These are phyloP conservation scores for Melikaiella ostensackeni DNA, from an alignment of 2,888 invertebrate species.

Conservation along the genomic window DNA sequence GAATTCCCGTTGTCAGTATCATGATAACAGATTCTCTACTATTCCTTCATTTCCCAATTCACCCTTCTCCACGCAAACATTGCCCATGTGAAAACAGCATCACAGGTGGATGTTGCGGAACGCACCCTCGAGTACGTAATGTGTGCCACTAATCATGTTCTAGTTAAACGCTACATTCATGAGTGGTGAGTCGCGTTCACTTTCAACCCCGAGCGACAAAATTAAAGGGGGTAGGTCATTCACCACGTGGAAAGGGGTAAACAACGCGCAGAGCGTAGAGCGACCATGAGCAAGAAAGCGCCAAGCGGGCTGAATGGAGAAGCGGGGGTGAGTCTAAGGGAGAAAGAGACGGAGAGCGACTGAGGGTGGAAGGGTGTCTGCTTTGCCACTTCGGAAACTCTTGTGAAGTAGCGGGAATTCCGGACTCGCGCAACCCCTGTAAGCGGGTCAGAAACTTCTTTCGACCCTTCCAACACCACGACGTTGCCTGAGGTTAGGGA, in stretches of 20 bases:
- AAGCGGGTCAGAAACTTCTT: slow-evolving; percentile 77
- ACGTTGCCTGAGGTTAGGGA: slow-evolving; percentile 73
- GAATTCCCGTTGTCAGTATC: background rate
- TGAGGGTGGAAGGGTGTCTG: slow-evolving; percentile 59
- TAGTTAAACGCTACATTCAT: slow-evolving; percentile 13
- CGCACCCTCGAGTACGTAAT: slow-evolving; percentile 48
- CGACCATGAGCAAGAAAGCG: slow-evolving; percentile 50
- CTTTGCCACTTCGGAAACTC: slow-evolving; percentile 73
- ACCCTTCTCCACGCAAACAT: slow-evolving; percentile 1
- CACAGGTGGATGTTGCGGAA: background rate
- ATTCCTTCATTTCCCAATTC: slow-evolving; percentile 47
- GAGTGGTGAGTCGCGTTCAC: slow-evolving; percentile 53
- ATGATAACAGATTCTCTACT: slow-evolving; percentile 48
- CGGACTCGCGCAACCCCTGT: slow-evolving; percentile 66
- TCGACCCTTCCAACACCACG: slow-evolving; percentile 66
- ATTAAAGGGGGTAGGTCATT: slow-evolving; percentile 57
- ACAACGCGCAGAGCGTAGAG: slow-evolving; percentile 55
- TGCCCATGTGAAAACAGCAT: slow-evolving; percentile 29
- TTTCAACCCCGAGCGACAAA: slow-evolving; percentile 62
- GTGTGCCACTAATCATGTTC: slow-evolving; percentile 56
- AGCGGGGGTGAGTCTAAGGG: slow-evolving; percentile 50
- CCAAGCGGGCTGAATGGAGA: slow-evolving; percentile 61
- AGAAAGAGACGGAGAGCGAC: slow-evolving; percentile 43
- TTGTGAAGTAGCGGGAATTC: slow-evolving; percentile 72
- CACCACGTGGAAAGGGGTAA: slow-evolving; percentile 61